A percentile compares a stretch with the other conserved stretches of the same genome.
Conservation (phyloP, 2,888 invertebrate genomes). For the Oithona nana region DNA sequence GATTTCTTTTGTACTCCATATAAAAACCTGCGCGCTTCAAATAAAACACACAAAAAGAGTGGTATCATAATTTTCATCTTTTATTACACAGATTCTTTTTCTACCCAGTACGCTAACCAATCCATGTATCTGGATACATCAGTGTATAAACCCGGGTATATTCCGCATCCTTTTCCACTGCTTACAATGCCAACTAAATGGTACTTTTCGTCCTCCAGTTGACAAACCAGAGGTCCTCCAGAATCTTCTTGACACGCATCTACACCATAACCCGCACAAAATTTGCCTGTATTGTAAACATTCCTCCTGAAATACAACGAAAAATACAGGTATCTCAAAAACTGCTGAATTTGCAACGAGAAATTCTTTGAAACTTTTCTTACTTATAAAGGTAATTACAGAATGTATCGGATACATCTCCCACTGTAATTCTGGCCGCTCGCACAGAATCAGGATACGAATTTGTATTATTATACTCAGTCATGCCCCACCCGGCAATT, state of each 20-base stretch:
- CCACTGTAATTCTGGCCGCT: slow-evolving; percentile 10
- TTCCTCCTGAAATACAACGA: not conserved
- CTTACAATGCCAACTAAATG: slow-evolving; percentile 10
- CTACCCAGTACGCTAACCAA: slow-evolving; percentile 11
- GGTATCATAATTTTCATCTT: no score
- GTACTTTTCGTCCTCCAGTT: not conserved
- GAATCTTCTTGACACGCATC: slow-evolving; percentile 17
- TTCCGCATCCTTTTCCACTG: slow-evolving; percentile 16
- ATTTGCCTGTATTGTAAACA: slow-evolving; percentile 14
- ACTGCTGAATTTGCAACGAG: not conserved
- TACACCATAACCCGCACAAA: slow-evolving; percentile 12
- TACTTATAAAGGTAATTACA: slow-evolving; percentile 13
- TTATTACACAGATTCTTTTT: not conserved
- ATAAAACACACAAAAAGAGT: no score
- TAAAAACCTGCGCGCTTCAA: no score
- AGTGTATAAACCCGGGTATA: slow-evolving; percentile 16
- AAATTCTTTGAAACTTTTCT: not conserved
- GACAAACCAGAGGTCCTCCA: slow-evolving; percentile 16
- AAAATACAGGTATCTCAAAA: not conserved
- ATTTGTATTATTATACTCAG: slow-evolving; percentile 16
- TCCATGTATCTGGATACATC: slow-evolving; percentile 12
- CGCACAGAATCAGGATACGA: slow-evolving; percentile 15
- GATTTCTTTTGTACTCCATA: no score
- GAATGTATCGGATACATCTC: slow-evolving; percentile 3
- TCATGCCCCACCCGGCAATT: slow-evolving; percentile 17